Conservation (phyloP, 2,113 vertebrate species). For the Myotis brandtii region DNA sequence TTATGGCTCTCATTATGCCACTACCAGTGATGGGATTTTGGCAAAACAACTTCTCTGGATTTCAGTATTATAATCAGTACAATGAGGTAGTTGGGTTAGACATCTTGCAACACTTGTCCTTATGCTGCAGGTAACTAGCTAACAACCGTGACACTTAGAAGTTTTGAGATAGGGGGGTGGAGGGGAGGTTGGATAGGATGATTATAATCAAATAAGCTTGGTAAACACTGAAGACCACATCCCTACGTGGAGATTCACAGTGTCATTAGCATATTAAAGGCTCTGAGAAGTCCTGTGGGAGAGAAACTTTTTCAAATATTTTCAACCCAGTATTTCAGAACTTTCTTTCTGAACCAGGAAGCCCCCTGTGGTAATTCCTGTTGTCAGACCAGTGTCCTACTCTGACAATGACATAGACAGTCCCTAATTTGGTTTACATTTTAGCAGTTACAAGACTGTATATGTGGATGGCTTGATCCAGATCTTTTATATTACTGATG, state of each 20-base stretch:
- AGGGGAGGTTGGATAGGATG: not conserved
- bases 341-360: not conserved
- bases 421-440: not conserved
- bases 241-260: not conserved
- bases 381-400: not conserved
- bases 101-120: not conserved
- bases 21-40: not conserved
- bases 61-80: not conserved
- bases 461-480: not conserved
- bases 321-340: not conserved
- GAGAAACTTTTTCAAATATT: not conserved
- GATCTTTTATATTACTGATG: not conserved
- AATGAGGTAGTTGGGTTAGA: not conserved
- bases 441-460: not conserved
- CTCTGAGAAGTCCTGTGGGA: constrained; percentile 7
- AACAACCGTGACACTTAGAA: not conserved
- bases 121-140: not conserved
- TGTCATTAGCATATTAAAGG: not conserved
- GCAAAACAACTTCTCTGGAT: not conserved
- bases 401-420: not conserved
- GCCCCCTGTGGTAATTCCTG: not conserved
- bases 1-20: not conserved
- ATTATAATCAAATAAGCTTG: not conserved
- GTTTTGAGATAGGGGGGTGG: not conserved
- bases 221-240: not conserved